Evolutionary conservation across 2,113 vertebrate genomes (phyloP).

Genomic region (Excalfactoria chinensis): DNA sequence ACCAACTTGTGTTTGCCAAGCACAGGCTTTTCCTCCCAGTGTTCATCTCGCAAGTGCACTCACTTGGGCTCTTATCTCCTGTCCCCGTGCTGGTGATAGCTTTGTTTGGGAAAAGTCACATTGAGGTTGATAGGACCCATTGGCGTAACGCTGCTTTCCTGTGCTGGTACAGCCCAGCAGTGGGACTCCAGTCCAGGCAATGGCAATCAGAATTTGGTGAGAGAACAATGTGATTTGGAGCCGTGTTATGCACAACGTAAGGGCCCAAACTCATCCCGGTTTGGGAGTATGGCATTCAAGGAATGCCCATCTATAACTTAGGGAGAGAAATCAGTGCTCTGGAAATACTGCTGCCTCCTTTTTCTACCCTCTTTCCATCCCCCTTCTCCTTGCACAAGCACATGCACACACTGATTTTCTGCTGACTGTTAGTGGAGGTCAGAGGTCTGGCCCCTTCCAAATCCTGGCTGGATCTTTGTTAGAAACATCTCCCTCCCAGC

Average conservation of each 20-base stretch:
- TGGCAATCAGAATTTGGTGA: not conserved
- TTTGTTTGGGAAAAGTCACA: conserved; percentile 72
- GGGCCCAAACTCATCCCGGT: rapidly evolving
- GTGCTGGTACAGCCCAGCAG: not conserved
- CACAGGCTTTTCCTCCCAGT: not conserved
- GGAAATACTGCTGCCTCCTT: not conserved
- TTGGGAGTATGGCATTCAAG: not conserved
- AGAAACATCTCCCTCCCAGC: not conserved
- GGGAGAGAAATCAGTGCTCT: not conserved
- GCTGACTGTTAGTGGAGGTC: not conserved
- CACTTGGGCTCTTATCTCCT: conserved; percentile 52
- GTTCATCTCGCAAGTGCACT: not conserved
- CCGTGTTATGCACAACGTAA: rapidly evolving
- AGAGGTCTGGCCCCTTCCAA: not conserved
- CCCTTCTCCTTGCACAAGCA: not conserved
- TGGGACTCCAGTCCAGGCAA: not conserved
- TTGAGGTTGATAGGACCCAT: conserved; percentile 43
- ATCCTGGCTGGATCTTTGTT: not conserved
- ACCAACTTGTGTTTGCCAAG: not conserved
- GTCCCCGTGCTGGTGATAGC: not conserved
- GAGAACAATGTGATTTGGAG: not conserved
- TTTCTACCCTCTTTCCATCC: not conserved
- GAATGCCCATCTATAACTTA: not conserved
- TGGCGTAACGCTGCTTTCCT: conserved; percentile 19
- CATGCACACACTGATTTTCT: not conserved